Conservation (phyloP, 2,888 invertebrate genomes). For the Cephus pygmeus region DNA sequence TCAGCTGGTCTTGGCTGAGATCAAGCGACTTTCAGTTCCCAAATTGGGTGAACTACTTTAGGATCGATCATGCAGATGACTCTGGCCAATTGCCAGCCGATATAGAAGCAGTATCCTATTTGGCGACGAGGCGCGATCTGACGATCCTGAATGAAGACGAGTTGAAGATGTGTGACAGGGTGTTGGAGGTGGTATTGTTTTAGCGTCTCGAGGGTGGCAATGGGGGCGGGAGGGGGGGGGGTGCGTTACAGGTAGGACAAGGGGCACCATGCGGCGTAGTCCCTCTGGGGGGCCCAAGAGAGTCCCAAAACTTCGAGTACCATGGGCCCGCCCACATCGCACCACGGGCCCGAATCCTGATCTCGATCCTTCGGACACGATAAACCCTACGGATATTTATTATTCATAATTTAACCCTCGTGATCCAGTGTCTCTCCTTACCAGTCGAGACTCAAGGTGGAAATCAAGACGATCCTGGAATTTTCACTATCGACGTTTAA, state of each 20-base stretch:
- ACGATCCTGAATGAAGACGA: neutral
- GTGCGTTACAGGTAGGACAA: slow-evolving; percentile 32
- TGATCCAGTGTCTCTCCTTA: no score
- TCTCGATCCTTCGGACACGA: slow-evolving; percentile 51
- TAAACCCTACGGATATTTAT: slow-evolving; percentile 56
- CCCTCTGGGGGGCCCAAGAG: slow-evolving; percentile 57
- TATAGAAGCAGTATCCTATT: no score
- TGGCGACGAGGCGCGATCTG: no score
- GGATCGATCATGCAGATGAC: no score
- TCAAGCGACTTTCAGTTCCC: no score
- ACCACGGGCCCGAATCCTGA: slow-evolving; percentile 37
- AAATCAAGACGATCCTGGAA: no score
- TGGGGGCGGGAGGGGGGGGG: no score
- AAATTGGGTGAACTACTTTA: no score
- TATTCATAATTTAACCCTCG: slow-evolving; percentile 53
- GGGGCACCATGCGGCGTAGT: slow-evolving; percentile 48
- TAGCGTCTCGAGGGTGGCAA: neutral
- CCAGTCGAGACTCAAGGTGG: no score
- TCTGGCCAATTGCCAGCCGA: no score
- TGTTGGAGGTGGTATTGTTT: neutral
- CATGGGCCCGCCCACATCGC: slow-evolving; percentile 62
- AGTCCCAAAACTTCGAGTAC: slow-evolving; percentile 22
- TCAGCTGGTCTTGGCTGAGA: no score
- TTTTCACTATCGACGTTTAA: no score
- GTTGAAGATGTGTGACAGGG: neutral